Evolutionary conservation across 1,140 invertebrate genomes (phyloP).

Genomic region (Micrasema longulum): DNA sequence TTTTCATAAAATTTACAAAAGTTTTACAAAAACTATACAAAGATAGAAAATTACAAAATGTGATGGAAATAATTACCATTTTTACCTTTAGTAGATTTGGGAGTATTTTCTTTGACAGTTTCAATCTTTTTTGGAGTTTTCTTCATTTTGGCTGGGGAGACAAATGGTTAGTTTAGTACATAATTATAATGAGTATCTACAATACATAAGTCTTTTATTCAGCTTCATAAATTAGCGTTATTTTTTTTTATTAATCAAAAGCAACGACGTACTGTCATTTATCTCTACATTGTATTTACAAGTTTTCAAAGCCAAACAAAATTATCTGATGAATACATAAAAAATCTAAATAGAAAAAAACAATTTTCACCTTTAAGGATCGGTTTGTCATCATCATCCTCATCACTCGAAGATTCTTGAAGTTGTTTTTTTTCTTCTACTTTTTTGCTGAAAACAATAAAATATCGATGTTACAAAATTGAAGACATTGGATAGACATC

Average conservation of each 20-base stretch:
- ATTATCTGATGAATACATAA: background rate
- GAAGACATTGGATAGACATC: no score
- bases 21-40: no score
- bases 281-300: no score
- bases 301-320: background rate
- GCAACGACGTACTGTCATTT: no score
- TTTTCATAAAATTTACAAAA: no score
- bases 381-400: conserved; percentile 63
- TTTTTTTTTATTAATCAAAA: no score
- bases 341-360: background rate
- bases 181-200: background rate
- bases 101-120: conserved; percentile 7
- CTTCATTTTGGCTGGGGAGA: conserved; percentile 19
- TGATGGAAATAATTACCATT: conserved; percentile 24
- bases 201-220: background rate
- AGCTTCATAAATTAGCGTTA: no score
- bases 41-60: no score
- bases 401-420: conserved; percentile 69
- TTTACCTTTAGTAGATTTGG: conserved; percentile 20
- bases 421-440: conserved; percentile 68
- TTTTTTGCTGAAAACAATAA: conserved; percentile 60
- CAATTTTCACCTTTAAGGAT: conserved; percentile 45
- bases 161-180: background rate
- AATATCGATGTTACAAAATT: no score
- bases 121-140: conserved; percentile 27